Base-by-base conservation (phyloP, 92 coral and sea anemone genomes). In the Diadumene lineata region DNA sequence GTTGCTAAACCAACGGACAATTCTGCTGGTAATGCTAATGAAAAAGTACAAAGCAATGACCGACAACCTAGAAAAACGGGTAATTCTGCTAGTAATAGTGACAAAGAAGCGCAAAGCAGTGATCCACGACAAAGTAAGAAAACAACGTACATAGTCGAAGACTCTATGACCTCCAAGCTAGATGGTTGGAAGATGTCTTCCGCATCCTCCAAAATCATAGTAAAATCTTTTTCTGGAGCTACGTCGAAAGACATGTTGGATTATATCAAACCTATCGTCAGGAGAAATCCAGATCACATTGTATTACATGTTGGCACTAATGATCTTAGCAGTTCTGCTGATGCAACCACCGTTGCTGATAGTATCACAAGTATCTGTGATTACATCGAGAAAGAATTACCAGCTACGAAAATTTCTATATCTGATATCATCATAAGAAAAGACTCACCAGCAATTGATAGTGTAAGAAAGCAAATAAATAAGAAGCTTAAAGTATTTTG, bases 231-330 rank as follows among this genome's bases (percentile, higher is more conserved):
- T 13, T 34, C 76, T 50, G 64, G 76, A 11, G 76, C 76, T 13
- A 44, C 76, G 33, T 46, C 76, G 0, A 50, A 38, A 11, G 74
- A 69, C 29, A 70, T 50, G 66, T 6, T 48, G 7, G 76, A 70
- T 15, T 50, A 70, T 29, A 31, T 23, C 2, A 70, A 70, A 43
- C 76, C 76, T 46, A 34, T 31, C 21, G 13, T 50, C 24, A 56
- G 76, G 34, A 69, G 43, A 23, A 30, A 38, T 27, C 66, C 67
- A 0, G 66, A 70, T 31, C 34, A 48, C 8, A 19, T 69, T 46
- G 50, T 70, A 50, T 26, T 34, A 60, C 67, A 50, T 11, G 33
- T 70, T n/a, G 76, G 66, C 26, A 70, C 76, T 1, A 70, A 70
- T 70, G 76, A 70, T 70, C 66, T 70, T n/a, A 30, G 27, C 29